phyloP scores from a whole-genome alignment of 2,113 vertebrate genomes.

The Nerophis lumbriciformis region DNA sequence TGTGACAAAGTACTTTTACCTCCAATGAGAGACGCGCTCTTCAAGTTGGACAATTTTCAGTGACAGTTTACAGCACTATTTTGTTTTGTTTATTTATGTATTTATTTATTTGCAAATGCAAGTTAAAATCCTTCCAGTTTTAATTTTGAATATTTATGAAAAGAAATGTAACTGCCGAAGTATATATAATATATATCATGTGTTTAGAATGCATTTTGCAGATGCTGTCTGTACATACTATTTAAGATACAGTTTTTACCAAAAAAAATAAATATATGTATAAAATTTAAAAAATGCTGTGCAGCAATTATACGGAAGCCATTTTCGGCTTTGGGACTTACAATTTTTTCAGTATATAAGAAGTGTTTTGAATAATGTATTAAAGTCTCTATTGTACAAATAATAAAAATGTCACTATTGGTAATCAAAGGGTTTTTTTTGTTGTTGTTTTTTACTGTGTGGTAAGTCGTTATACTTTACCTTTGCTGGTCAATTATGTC shows the following conservation, averaged over 20 bases:
- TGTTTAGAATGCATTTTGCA: slow-evolving; percentile 89
- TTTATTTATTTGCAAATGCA: slow-evolving; percentile 85
- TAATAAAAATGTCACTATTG: slow-evolving; percentile 98
- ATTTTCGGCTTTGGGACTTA: slow-evolving; percentile 96
- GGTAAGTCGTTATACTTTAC: slow-evolving; percentile 8
- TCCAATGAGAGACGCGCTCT: slow-evolving; percentile 72
- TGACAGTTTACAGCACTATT: slow-evolving; percentile 74
- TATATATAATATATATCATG: slow-evolving; percentile 76
- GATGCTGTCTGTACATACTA: slow-evolving; percentile 90
- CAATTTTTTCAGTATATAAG: slow-evolving; percentile 99
- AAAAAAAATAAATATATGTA: slow-evolving; percentile 68
- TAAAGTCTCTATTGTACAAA: slow-evolving; percentile 98
- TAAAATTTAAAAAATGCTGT: slow-evolving; percentile 88
- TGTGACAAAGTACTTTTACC: slow-evolving; percentile 83
- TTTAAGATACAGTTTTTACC: slow-evolving; percentile 78
- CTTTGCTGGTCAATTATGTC: not conserved
- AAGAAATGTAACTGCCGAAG: slow-evolving; percentile 75
- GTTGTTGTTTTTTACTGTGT: slow-evolving; percentile 24
- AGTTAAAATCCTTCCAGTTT: slow-evolving; percentile 82
- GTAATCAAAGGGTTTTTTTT: slow-evolving; percentile 54
- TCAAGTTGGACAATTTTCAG: slow-evolving; percentile 75
- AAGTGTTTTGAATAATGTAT: slow-evolving; percentile 99
- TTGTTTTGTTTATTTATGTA: slow-evolving; percentile 72
- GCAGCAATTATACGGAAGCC: slow-evolving; percentile 87
- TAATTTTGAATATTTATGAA: slow-evolving; percentile 78